Evolutionary conservation across 1,140 invertebrate genomes (phyloP), one percentile per base, ranked within the genome.

Genomic region (Drosophila triauraria): DNA sequence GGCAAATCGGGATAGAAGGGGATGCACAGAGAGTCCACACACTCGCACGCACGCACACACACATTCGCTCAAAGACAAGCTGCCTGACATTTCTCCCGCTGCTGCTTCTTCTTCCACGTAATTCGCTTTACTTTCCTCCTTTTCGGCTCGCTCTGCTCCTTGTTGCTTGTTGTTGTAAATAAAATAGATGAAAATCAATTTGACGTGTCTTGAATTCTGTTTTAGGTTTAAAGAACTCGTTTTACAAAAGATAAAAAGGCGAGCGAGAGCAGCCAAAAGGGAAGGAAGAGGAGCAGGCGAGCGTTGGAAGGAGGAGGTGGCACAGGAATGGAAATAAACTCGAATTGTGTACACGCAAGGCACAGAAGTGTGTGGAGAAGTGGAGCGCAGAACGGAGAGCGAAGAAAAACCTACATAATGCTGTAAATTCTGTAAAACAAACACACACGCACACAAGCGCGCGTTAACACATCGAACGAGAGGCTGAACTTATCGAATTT

Each of bases 121-220:
- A 86, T 71, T 82, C 64, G 79, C 83, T 74, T 82, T 59, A 47
- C 60, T 46, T 69, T 48, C 32, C 42, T 50, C 32, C 56, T 64
- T 54, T 59, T 77, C 40, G 64, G 46, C n/a, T 56, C 13, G 51
- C 15, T 54, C 20, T 54, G 9, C 51, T 56, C 38, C 53, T 40
- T 25, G 67, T 51, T 58, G 20, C 44, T 61, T 68, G 67, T 70
- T 80, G 54, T 74, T 70, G 84, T 83, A 87, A 78, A 83, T 88
- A 83, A 88, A 87, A 87, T 87, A 84, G 84, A 88, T 87, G 84
- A 88, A 87, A 87, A 87, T 87, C 80, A 87, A 87, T 87, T 87
- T 88, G 84, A 87, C 84, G 84, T 87, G 84, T 87, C 77, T 87
- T 82, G 83, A 87, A 88, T 87, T 80, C 72, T 77, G 80, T 83